Conservation (phyloP, 2,888 invertebrate species). For the Dicranocentrus wangi region DNA sequence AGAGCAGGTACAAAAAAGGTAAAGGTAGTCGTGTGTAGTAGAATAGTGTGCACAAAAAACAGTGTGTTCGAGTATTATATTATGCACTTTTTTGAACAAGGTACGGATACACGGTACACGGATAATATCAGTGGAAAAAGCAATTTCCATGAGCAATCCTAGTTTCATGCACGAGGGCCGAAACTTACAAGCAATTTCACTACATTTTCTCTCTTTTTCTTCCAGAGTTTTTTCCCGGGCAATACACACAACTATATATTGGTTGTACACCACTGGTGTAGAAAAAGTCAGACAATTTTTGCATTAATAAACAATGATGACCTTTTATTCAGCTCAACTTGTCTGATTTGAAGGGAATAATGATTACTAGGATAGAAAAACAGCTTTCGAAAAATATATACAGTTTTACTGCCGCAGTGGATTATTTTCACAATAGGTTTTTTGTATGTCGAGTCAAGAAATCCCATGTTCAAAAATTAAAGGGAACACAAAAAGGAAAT, state of each 20-base stretch:
- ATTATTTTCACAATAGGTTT: no score
- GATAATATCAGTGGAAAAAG: conserved; percentile 32
- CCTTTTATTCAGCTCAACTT: conserved; percentile 38
- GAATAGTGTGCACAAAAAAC: no score
- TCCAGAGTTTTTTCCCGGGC: not conserved
- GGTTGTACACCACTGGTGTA: conserved; percentile 5
- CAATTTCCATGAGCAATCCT: conserved; percentile 58
- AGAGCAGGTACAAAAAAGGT: not conserved
- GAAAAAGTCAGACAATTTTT: conserved; percentile 28
- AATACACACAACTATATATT: not conserved
- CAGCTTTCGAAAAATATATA: no score
- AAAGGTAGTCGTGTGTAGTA: not conserved
- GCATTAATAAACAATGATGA: conserved; percentile 62
- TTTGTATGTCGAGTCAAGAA: not conserved
- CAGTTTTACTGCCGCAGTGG: no score
- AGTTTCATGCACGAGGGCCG: conserved; percentile 42
- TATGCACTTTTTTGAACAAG: not conserved
- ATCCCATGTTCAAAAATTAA: not conserved
- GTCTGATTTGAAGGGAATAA: conserved; percentile 55
- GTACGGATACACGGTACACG: not conserved
- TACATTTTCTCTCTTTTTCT: conserved; percentile 24
- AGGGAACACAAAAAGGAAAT: not conserved
- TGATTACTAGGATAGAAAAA: conserved; percentile 34
- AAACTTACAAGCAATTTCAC: conserved; percentile 43
- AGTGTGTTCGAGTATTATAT: no score